A percentile compares a stretch with the other conserved stretches of the same genome.
Conservation (phyloP, 2,888 invertebrate species). For the Cheilosia vernalis region DNA sequence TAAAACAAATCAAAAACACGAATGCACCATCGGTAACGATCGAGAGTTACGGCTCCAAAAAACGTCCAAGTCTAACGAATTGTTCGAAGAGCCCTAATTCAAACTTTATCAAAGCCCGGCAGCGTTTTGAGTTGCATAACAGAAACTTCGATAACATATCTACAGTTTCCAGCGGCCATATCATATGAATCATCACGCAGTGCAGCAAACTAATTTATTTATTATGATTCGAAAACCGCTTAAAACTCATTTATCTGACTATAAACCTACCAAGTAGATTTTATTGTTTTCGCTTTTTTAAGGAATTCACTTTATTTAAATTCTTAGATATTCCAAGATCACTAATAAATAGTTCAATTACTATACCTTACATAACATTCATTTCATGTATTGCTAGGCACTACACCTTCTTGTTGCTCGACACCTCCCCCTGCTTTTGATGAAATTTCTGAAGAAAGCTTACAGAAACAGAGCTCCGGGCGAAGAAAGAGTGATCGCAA, state of each 20-base stretch:
- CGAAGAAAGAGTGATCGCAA: conserved; percentile 80
- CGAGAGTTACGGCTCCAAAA: conserved; percentile 51
- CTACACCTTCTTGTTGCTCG: conserved; percentile 90
- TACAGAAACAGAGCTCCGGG: conserved; percentile 82
- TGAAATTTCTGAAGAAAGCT: conserved; percentile 87
- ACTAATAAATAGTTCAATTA: conserved; percentile 54
- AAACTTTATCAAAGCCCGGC: conserved; percentile 48
- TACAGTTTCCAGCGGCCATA: conserved; percentile 42
- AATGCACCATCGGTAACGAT: conserved; percentile 67
- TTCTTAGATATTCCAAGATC: conserved; percentile 29
- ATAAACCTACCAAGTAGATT: not conserved
- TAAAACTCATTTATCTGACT: conserved; percentile 11
- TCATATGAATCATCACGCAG: conserved; percentile 35
- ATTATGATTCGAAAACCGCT: conserved; percentile 23
- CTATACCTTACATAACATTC: conserved; percentile 72
- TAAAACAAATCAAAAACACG: conserved; percentile 23
- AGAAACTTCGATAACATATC: conserved; percentile 48
- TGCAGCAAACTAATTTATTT: not conserved
- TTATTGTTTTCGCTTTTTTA: conserved; percentile 18
- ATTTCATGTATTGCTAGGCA: conserved; percentile 84
- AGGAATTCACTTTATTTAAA: conserved; percentile 16
- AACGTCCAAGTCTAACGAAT: conserved; percentile 6
- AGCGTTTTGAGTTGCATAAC: conserved; percentile 58
- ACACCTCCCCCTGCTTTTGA: conserved; percentile 96
- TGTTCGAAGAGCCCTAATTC: conserved; percentile 40